Evolutionary conservation across 2,797 vertebrate genomes (phyloP).

Genomic region (Onychomys arenicola): DNA sequence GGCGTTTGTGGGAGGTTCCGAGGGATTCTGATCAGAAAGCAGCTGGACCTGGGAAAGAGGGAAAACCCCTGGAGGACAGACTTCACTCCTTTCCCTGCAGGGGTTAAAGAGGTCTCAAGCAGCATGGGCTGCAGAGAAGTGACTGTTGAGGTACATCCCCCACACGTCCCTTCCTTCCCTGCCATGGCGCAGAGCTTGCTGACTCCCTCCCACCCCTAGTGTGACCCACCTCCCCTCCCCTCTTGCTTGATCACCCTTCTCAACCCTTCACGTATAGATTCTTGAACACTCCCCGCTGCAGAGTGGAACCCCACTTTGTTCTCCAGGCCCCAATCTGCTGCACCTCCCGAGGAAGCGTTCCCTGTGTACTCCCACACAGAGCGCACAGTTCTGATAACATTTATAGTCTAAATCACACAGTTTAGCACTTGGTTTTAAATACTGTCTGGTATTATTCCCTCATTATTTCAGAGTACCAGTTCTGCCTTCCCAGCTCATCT

Average conservation of each 20-base stretch:
- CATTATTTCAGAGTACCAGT: slow-evolving; percentile 70
- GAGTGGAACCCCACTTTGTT: not conserved
- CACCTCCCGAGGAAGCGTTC: slow-evolving; percentile 50
- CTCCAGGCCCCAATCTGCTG: not conserved
- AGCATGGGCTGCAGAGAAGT: not conserved
- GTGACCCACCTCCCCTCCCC: accelerated
- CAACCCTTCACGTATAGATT: not conserved
- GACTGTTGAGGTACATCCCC: not conserved
- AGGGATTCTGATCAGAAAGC: not conserved
- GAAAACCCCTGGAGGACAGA: not conserved
- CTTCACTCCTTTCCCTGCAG: not conserved
- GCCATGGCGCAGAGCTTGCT: not conserved
- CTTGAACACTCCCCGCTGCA: not conserved
- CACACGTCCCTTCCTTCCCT: not conserved
- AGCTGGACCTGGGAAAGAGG: not conserved
- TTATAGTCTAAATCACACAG: slow-evolving; percentile 79
- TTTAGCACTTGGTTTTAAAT: slow-evolving; percentile 81
- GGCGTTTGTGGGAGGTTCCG: accelerated
- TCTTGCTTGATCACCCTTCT: not conserved
- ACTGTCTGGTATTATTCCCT: slow-evolving; percentile 80
- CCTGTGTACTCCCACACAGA: slow-evolving; percentile 73
- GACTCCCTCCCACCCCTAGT: not conserved
- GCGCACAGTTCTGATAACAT: slow-evolving; percentile 77
- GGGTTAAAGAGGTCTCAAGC: not conserved
- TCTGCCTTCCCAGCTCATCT: slow-evolving; percentile 24